Base-by-base conservation (phyloP, 2,888 invertebrate genomes). In the Drosophila flavopinicola region DNA sequence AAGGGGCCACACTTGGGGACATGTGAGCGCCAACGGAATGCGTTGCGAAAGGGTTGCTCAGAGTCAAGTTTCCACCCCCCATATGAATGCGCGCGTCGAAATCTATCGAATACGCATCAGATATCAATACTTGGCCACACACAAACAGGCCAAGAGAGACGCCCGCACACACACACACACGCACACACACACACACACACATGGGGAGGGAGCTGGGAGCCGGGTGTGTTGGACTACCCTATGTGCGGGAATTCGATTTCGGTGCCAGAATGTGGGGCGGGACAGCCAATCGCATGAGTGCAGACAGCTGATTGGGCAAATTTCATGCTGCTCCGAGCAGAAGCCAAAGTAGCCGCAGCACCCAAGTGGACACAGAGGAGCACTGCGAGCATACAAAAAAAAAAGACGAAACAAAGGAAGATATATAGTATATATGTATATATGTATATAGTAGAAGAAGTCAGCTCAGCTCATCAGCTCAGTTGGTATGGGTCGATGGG, bases 101-200 rank as follows among this genome's bases (percentile, higher is more conserved):
- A 51, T 52, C 59, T 87, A 89, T 89, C 86, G 89, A 88, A 88
- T 83, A 78, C 73, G 83, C 87, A 89, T 89, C 89, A 86, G 79
- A 88, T 88, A 88, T 89, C 88, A 86, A 89, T 89, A 85, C 66
- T 66, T 61, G 51, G 54, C 58, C 71, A 68, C 59, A 53, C 37
- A 42, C 49, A 64, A 37, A 30, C 49, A 33, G 33, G 10, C 58
- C 20, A 24, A 29, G 39, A 25, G 30, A 32, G 11, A 15, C 25
- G 44, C 44, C 29, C 49, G 33, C 33, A 27, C 38, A 44, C 37
- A 25, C 20, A 47, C 38, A 39, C 13, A 51, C 3, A 29, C 15
- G 29, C 6, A 44, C 11, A 7, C 15, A 52, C 27, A 27, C 39
- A 54, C 24, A 17, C 63, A 38, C 45, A 25, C 35, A 25, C 15